Evolutionary conservation across 2,797 vertebrate genomes (phyloP), one percentile per base, ranked within the genome.

Genomic region (Pseudocheirus occidentalis): DNA sequence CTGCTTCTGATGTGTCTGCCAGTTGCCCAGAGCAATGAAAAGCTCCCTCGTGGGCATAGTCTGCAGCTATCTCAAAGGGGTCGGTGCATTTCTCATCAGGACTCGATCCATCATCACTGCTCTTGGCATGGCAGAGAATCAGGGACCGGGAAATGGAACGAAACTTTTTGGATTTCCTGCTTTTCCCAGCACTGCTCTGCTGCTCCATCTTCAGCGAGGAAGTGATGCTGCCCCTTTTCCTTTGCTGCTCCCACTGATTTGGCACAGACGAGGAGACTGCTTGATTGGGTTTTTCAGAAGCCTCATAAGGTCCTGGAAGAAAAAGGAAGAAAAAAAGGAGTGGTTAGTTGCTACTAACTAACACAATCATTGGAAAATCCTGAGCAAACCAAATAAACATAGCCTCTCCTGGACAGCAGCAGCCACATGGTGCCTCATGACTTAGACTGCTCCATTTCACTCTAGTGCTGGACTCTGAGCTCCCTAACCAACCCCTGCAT

Each of bases 61-160:
- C 97, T 57, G 98, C 54, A 29, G 97, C 96, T 0, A 29, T 66
- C 16, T 99, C 99, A 18, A 98, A 98, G 18, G 98, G 95, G 13
- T 99, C 98, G 0, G 98, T 96, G 29, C 97, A 98, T 93, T 98
- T 99, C 96, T 99, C 99, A 0, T 99, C 99, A 0, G 98, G 98
- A 95, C 99, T 99, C 1, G 99, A 98, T 34, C 98, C 97, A 1
- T 99, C 99, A 0, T 99, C 99, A 0, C 98, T 99, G 95, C 97
- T 99, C 97, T 98, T 99, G 13, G 99, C 98, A 27, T 99, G 99
- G 95, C 99, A 99, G 91, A 99, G 99, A 94, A 99, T 99, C 90
- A 99, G 98, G 13, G 99, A 99, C 94, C 99, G 99, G 50, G 99
- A 99, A 95, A 99, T 97, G 96, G 99, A 98, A 94, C 99, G 99